Percentiles rank a stretch among this genome's conserved stretches.
These are phyloP conservation scores for Idaea biselata DNA, from an alignment of 2,888 invertebrate genomes.

Conservation along the genomic window DNA sequence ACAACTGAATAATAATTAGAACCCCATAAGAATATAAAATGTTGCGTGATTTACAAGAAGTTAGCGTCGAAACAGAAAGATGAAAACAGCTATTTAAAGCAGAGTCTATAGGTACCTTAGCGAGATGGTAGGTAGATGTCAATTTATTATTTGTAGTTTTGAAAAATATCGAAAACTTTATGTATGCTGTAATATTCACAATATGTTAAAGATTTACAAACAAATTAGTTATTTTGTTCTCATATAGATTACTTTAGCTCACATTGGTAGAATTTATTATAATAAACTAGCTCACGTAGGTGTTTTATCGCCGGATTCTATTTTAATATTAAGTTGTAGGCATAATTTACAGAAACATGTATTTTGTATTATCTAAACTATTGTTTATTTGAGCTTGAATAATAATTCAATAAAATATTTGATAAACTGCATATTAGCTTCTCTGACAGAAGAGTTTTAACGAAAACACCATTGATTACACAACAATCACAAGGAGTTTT, in stretches of 20 bases:
- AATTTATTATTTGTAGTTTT: too few species aligned
- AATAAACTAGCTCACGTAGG: background rate
- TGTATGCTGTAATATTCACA: background rate
- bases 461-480: too few species aligned
- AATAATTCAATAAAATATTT: background rate
- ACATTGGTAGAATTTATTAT: background rate
- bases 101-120: too few species aligned
- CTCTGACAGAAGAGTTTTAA: too few species aligned
- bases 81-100: too few species aligned
- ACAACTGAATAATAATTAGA: too few species aligned
- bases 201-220: background rate
- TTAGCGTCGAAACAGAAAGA: too few species aligned
- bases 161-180: background rate
- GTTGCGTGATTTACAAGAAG: too few species aligned
- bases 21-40: too few species aligned
- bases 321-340: conserved; percentile 1
- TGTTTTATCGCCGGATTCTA: background rate
- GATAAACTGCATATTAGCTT: background rate
- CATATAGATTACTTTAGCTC: background rate
- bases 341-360: background rate
- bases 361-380: background rate
- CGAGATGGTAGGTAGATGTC: too few species aligned
- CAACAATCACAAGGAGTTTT: too few species aligned
- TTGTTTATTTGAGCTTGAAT: background rate
- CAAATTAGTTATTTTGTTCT: background rate